Conservation (phyloP, 2,888 invertebrate genomes). For the Strigamia maritima region DNA sequence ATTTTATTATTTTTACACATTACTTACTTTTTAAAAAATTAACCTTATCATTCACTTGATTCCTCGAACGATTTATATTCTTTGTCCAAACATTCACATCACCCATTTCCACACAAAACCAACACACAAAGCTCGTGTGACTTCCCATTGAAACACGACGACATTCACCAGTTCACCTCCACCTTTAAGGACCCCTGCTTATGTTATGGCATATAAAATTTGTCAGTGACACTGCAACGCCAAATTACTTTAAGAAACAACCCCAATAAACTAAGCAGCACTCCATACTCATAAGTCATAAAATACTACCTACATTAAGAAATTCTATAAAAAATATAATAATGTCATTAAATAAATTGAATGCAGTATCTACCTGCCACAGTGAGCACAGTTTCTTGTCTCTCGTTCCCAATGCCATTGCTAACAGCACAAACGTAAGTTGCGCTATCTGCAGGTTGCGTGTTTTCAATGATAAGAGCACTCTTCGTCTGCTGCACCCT, state of each 20-base stretch:
- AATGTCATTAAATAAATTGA: neutral
- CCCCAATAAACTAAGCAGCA: neutral
- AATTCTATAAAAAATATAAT: neutral
- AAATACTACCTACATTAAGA: neutral
- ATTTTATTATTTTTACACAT: no score
- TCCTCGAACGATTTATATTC: neutral
- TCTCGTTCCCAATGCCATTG: conserved; percentile 86
- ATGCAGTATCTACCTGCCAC: conserved; percentile 64
- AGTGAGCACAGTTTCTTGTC: conserved; percentile 85
- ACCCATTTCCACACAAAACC: neutral
- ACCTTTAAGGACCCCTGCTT: neutral
- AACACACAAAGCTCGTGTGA: neutral
- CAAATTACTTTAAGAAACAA: neutral
- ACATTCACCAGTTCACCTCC: neutral
- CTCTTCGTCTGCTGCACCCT: conserved; percentile 84
- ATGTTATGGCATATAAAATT: conserved; percentile 7
- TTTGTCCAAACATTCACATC: neutral
- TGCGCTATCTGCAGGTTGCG: conserved; percentile 89
- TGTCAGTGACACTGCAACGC: neutral
- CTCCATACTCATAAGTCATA: neutral
- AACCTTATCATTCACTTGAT: neutral
- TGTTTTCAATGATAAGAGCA: conserved; percentile 85
- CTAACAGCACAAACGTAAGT: conserved; percentile 91
- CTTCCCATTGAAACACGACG: neutral
- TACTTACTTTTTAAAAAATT: neutral